These are phyloP conservation scores for Xyliphius kryptos DNA, from an alignment of 2,113 vertebrate genomes.

Conservation along the genomic window DNA sequence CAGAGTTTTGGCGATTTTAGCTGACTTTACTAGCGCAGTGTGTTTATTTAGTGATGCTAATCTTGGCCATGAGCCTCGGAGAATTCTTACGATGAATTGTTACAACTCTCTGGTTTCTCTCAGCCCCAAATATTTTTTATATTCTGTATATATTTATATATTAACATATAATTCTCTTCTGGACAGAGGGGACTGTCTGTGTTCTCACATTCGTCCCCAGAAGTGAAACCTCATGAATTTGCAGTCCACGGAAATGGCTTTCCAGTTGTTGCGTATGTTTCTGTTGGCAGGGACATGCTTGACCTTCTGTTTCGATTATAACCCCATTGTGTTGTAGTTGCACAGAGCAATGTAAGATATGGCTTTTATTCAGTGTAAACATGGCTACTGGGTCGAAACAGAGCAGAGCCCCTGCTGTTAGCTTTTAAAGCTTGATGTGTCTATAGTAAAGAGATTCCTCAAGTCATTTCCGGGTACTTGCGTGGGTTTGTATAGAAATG, in stretches of 20 bases:
- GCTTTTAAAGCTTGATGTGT: neutral
- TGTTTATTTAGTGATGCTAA: conserved; percentile 44
- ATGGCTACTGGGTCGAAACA: neutral
- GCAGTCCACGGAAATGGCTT: conserved; percentile 27
- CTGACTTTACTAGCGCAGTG: conserved; percentile 48
- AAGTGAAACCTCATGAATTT: neutral
- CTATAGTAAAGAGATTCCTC: neutral
- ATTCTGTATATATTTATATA: neutral
- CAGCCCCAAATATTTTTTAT: neutral
- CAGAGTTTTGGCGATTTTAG: conserved; percentile 50
- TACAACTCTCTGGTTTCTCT: conserved; percentile 39
- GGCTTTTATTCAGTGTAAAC: neutral
- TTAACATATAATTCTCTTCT: neutral
- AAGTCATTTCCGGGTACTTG: neutral
- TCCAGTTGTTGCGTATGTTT: conserved; percentile 42
- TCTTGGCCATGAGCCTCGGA: conserved; percentile 31
- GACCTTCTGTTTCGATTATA: conserved; percentile 13
- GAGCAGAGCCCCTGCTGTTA: neutral
- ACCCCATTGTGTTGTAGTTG: conserved; percentile 13
- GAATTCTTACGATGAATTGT: conserved; percentile 43
- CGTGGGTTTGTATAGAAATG: neutral
- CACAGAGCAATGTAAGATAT: neutral
- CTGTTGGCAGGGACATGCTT: conserved; percentile 33
- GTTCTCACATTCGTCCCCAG: neutral
- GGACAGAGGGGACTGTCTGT: neutral